Conservation (phyloP, 2,113 vertebrate species). For the Macaca nemestrina region DNA sequence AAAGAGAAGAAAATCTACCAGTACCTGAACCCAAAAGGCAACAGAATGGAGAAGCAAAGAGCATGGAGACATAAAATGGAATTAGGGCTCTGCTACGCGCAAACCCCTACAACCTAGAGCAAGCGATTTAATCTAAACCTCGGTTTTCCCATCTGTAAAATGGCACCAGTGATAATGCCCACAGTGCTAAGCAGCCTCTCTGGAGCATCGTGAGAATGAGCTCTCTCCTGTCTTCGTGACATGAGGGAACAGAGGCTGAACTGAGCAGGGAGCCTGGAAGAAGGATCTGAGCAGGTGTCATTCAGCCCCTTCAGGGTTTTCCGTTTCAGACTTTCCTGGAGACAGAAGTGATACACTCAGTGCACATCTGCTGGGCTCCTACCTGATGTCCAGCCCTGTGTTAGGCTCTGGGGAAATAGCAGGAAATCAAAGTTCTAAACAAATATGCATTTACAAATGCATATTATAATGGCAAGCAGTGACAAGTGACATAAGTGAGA, state of each 20-base stretch:
- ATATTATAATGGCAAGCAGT: background rate
- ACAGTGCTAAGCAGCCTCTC: background rate
- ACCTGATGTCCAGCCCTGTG: background rate
- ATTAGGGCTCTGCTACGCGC: background rate
- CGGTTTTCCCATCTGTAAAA: background rate
- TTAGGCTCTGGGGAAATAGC: background rate
- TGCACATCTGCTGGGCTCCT: background rate
- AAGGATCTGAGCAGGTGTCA: background rate
- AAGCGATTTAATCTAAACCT: background rate
- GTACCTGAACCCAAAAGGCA: background rate
- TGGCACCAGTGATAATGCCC: background rate
- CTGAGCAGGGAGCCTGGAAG: background rate
- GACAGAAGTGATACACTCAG: background rate
- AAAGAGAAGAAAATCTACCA: background rate
- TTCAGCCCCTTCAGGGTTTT: background rate
- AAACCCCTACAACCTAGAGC: background rate
- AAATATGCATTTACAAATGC: background rate
- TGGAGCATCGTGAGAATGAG: background rate
- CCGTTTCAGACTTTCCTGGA: background rate
- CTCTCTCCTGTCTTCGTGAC: background rate
- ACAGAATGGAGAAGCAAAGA: background rate
- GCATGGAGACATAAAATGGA: no score
- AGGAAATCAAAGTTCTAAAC: background rate
- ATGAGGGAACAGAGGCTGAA: background rate
- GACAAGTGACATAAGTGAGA: background rate